Percentiles rank a stretch among this genome's conserved stretches.
Evolutionary conservation across 2,888 invertebrate genomes (phyloP).

Genomic region (Melanchra persicariae): DNA sequence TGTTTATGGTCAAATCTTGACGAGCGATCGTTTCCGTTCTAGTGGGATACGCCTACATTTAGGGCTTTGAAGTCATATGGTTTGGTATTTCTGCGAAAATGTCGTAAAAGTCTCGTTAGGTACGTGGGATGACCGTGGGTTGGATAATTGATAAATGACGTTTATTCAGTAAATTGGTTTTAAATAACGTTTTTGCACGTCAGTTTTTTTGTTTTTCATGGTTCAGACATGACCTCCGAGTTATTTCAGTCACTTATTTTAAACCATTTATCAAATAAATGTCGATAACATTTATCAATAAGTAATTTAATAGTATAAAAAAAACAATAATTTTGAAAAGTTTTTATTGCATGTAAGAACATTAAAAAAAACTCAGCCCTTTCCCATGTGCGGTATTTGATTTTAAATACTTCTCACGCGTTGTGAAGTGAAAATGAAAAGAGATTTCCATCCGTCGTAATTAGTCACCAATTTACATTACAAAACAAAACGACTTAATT

Average conservation of each 20-base stretch:
- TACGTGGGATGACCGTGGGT: background rate
- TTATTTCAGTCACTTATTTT: background rate
- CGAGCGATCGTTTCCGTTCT: conserved; percentile 21
- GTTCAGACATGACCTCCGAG: background rate
- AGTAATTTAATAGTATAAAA: background rate
- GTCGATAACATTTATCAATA: too few species aligned
- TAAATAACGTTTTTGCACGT: too few species aligned
- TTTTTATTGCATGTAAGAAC: too few species aligned
- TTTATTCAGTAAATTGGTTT: background rate
- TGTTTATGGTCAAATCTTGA: conserved; percentile 42
- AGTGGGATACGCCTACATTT: conserved; percentile 17
- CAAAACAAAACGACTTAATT: background rate
- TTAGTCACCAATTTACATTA: background rate
- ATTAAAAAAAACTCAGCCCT: too few species aligned
- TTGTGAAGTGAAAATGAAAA: too few species aligned
- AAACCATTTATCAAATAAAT: too few species aligned
- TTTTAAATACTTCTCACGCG: too few species aligned
- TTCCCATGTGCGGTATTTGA: too few species aligned
- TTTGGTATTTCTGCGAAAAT: conserved; percentile 12
- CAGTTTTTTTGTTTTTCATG: background rate
- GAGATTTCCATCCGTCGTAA: background rate
- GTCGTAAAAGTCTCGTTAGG: conserved; percentile 24
- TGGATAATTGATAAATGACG: background rate
- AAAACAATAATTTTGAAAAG: background rate
- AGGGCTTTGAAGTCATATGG: conserved; percentile 1